These are phyloP conservation scores for Danionella dracula DNA, from an alignment of 2,797 vertebrate species.

Conservation along the genomic window DNA sequence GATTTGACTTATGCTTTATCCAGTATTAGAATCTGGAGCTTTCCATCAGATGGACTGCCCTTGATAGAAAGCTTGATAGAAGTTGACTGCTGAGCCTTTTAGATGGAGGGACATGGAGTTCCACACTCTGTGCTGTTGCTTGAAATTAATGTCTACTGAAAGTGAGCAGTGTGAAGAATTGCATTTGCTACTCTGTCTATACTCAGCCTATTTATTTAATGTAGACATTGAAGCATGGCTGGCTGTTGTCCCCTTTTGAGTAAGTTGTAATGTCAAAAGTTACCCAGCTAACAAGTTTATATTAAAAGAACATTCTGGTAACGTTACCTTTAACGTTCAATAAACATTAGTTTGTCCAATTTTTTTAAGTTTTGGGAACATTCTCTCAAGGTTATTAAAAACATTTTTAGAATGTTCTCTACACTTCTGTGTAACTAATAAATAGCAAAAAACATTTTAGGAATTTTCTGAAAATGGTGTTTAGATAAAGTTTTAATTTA, in stretches of 20 bases:
- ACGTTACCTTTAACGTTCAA: too few species aligned
- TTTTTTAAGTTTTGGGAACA: too few species aligned
- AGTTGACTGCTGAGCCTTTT: not conserved
- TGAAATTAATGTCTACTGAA: not conserved
- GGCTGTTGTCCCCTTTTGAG: slow-evolving; percentile 9
- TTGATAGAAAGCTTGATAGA: not conserved
- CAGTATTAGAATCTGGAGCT: slow-evolving; percentile 11
- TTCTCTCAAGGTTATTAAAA: too few species aligned
- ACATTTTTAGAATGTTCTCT: too few species aligned
- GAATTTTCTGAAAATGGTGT: too few species aligned
- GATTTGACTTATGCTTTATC: slow-evolving; percentile 23
- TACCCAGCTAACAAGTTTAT: too few species aligned
- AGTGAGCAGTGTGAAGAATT: not conserved
- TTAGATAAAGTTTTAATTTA: too few species aligned
- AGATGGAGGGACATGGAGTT: slow-evolving; percentile 1
- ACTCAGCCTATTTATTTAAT: slow-evolving; percentile 21
- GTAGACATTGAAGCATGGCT: slow-evolving; percentile 25
- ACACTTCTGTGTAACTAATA: too few species aligned
- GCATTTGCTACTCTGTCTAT: slow-evolving; percentile 20
- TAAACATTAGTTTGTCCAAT: too few species aligned
- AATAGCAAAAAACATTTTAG: too few species aligned
- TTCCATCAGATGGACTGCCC: slow-evolving; percentile 16
- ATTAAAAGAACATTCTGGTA: too few species aligned
- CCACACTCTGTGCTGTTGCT: slow-evolving; percentile 12
- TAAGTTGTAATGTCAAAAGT: slow-evolving; percentile 35